Evolutionary conservation across 2,797 vertebrate species (phyloP).

Genomic region (Dermochelys coriacea): DNA sequence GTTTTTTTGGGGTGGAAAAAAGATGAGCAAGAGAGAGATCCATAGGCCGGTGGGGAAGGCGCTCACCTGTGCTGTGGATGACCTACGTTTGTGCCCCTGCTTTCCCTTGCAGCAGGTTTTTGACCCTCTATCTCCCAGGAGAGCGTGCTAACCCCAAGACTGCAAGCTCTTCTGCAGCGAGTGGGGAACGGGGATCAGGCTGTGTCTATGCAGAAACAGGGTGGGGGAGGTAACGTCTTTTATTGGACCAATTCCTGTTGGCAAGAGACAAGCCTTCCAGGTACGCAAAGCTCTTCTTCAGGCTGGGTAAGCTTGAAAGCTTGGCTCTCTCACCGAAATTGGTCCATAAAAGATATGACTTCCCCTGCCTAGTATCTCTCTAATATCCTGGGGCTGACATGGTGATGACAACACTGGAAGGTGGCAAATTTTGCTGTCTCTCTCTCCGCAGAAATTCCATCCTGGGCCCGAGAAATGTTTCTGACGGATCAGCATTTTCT

Average conservation of each 20-base stretch:
- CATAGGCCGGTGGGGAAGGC: no score
- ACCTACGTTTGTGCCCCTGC: neutral
- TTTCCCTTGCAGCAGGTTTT: neutral
- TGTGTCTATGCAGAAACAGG: neutral
- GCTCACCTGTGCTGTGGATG: no score
- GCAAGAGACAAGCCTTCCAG: neutral
- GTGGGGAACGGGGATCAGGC: rapidly evolving
- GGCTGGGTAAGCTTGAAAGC: neutral
- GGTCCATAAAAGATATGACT: neutral
- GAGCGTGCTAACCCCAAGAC: neutral
- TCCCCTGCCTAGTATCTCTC: neutral
- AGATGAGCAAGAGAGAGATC: neutral
- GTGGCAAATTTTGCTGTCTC: neutral
- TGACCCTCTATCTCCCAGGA: neutral
- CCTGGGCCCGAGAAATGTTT: neutral
- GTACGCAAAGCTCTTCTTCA: neutral
- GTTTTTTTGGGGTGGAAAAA: neutral
- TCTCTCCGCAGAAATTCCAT: neutral
- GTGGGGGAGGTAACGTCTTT: neutral
- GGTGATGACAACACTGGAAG: neutral
- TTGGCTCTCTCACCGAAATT: neutral
- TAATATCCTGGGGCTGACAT: neutral
- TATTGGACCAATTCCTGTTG: neutral
- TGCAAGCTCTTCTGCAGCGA: neutral
- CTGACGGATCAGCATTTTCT: neutral